Percentiles rank a stretch among this genome's conserved stretches.
phyloP scores from a whole-genome alignment of 2,113 vertebrate genomes.

The Anseranas semipalmata region DNA sequence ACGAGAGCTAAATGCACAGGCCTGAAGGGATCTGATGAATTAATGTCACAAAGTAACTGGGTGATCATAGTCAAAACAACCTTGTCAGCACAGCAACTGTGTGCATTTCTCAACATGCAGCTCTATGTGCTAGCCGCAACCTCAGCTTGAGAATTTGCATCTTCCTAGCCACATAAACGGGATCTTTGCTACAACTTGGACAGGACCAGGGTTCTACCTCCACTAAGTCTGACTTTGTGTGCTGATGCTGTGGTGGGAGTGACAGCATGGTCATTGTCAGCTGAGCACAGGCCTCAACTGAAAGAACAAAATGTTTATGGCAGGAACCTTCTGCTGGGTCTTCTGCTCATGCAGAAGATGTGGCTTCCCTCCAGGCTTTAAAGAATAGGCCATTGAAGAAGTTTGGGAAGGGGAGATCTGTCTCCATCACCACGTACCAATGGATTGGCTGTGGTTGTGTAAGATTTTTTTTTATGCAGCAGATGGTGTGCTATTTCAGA shows the following conservation, averaged over 20 bases:
- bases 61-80: fast-evolving
- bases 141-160: fast-evolving
- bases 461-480: background rate
- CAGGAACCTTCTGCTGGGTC: background rate
- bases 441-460: background rate
- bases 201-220: background rate
- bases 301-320: fast-evolving
- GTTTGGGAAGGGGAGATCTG: background rate
- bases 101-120: fast-evolving
- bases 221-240: fast-evolving
- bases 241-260: background rate
- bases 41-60: fast-evolving
- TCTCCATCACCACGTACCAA: background rate
- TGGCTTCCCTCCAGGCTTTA: background rate
- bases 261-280: fast-evolving
- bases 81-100: background rate
- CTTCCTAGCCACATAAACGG: fast-evolving
- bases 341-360: background rate
- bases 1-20: fast-evolving
- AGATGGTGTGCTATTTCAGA: slow-evolving; percentile 14
- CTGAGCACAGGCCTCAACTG: fast-evolving
- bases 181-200: fast-evolving
- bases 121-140: fast-evolving
- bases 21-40: background rate
- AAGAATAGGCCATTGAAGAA: background rate